Percentiles rank a stretch among this genome's conserved stretches.
Conservation (phyloP, 2,888 invertebrate species). For the Torymus texanus region DNA sequence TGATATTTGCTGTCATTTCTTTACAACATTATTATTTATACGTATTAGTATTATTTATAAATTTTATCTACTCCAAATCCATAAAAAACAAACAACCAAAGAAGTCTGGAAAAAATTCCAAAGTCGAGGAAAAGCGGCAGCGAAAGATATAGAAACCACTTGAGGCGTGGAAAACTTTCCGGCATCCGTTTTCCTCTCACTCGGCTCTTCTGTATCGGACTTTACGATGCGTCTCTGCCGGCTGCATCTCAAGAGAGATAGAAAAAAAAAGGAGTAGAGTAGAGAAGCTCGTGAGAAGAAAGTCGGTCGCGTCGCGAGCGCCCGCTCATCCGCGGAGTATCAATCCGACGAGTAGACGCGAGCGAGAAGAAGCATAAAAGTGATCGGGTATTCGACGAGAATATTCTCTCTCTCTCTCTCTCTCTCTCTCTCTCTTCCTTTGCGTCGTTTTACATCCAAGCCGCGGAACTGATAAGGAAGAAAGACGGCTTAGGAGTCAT, state of each 20-base stretch:
- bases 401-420: slow-evolving; percentile 16
- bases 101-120: no score
- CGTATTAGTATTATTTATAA: no score
- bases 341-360: slow-evolving; percentile 21
- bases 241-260: neutral
- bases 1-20: no score
- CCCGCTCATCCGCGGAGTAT: slow-evolving; percentile 25
- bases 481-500: slow-evolving; percentile 38
- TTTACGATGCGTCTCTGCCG: slow-evolving; percentile 18
- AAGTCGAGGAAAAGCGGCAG: neutral
- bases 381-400: slow-evolving; percentile 42
- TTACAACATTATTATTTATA: no score
- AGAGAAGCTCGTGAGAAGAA: slow-evolving; percentile 8
- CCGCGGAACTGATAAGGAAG: slow-evolving; percentile 19
- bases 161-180: slow-evolving; percentile 34
- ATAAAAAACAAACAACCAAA: no score
- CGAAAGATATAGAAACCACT: slow-evolving; percentile 9
- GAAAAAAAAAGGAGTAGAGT: neutral
- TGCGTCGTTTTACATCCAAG: slow-evolving; percentile 11
- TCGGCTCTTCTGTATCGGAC: slow-evolving; percentile 27
- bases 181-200: slow-evolving; percentile 30
- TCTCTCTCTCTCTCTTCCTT: neutral
- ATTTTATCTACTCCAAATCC: no score
- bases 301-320: slow-evolving; percentile 21
- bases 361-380: slow-evolving; percentile 12